A percentile compares a stretch with the other conserved stretches of the same genome.
Evolutionary conservation across 2,888 invertebrate species (phyloP).

Genomic region (Ichneumoninae sp.): DNA sequence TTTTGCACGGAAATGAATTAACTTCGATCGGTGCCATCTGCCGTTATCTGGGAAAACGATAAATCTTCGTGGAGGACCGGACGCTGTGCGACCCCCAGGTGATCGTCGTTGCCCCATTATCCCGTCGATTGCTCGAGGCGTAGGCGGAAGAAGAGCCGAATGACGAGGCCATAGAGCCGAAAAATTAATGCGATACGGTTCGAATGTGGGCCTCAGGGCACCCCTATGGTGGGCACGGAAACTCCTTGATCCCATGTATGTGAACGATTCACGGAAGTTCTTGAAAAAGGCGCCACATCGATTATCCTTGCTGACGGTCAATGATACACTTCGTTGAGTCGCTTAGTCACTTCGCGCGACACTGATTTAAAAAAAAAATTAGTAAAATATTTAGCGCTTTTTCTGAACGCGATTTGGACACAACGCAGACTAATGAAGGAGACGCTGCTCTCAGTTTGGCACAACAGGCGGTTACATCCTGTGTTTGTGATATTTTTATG

Average conservation of each 20-base stretch:
- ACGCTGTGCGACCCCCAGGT: background rate
- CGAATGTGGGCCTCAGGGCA: constrained; percentile 64
- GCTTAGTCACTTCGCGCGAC: background rate
- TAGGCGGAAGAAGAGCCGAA: constrained; percentile 19
- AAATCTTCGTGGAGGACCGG: background rate
- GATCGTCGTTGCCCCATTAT: background rate
- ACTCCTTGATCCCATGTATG: constrained; percentile 25
- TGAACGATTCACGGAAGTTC: constrained; percentile 13
- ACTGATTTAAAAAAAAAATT: background rate
- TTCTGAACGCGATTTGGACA: background rate
- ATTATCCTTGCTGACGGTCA: constrained; percentile 31
- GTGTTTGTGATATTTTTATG: constrained; percentile 76
- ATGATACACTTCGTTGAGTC: background rate
- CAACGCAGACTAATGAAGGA: constrained; percentile 3
- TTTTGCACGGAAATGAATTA: background rate
- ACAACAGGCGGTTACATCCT: constrained; percentile 61
- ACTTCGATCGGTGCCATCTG: background rate
- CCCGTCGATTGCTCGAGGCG: background rate
- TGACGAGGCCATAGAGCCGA: constrained; percentile 47
- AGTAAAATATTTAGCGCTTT: background rate
- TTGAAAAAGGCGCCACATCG: constrained; percentile 10
- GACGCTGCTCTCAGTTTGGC: constrained; percentile 49
- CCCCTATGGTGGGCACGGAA: constrained; percentile 43
- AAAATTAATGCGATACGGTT: constrained; percentile 50
- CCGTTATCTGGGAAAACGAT: background rate